These are phyloP conservation scores for Nyctalus aviator DNA, from an alignment of 2,797 vertebrate species.

Conservation along the genomic window DNA sequence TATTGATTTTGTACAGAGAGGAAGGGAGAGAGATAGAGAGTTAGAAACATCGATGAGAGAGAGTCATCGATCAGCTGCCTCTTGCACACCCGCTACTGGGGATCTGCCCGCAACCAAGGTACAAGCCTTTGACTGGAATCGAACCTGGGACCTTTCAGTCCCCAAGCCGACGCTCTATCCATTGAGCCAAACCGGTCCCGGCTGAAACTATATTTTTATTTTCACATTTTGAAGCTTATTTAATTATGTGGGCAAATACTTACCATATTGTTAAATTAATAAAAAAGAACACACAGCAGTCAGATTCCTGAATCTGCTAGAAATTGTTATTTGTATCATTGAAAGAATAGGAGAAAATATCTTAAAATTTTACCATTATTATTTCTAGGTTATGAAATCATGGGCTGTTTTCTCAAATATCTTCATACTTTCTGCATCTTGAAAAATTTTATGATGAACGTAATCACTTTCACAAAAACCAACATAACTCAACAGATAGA, in stretches of 20 bases:
- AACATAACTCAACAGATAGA: background rate
- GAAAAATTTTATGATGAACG: background rate
- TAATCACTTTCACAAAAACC: background rate
- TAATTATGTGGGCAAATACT: background rate
- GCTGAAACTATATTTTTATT: constrained; percentile 27
- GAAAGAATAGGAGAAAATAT: constrained; percentile 4
- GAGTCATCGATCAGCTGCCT: too few species aligned
- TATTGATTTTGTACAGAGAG: too few species aligned
- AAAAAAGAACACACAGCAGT: background rate
- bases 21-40: too few species aligned
- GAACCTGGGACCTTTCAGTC: too few species aligned
- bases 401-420: constrained; percentile 25
- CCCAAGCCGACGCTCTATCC: too few species aligned
- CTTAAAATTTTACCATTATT: constrained; percentile 4
- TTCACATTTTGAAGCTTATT: constrained; percentile 16
- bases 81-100: too few species aligned
- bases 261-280: background rate
- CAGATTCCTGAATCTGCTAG: constrained; percentile 13
- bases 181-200: too few species aligned
- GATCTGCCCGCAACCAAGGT: too few species aligned
- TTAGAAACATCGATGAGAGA: too few species aligned
- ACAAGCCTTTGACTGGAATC: too few species aligned
- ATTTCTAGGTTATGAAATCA: constrained; percentile 4
- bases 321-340: constrained; percentile 5
- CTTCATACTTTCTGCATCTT: background rate